Evolutionary conservation across 2,797 vertebrate species (phyloP).

Genomic region (Acanthornis magna): DNA sequence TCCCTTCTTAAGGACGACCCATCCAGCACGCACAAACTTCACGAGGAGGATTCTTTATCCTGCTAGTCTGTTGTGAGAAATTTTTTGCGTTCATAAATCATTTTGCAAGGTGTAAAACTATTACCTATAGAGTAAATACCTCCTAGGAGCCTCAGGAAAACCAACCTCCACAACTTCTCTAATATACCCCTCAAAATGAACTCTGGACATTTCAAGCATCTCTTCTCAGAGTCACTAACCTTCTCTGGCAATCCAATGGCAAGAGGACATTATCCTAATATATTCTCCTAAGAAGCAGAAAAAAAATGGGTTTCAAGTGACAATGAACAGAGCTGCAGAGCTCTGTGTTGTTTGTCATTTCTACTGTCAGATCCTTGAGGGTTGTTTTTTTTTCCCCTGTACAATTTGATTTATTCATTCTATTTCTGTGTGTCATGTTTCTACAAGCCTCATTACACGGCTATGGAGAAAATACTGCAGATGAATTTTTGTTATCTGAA

Average conservation of each 20-base stretch:
- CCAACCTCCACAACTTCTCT: neutral
- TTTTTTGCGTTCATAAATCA: neutral
- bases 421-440: slow-evolving; percentile 23
- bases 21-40: neutral
- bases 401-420: slow-evolving; percentile 44
- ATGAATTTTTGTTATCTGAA: slow-evolving; percentile 39
- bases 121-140: neutral
- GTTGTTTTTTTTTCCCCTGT: neutral
- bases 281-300: neutral
- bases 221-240: neutral
- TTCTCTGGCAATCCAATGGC: neutral
- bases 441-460: slow-evolving; percentile 45
- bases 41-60: neutral
- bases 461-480: neutral
- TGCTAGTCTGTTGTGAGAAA: neutral
- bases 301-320: neutral
- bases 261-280: neutral
- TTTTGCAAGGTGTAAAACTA: neutral
- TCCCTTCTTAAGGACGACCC: neutral
- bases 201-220: neutral
- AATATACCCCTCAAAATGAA: neutral
- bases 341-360: neutral
- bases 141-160: neutral
- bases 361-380: neutral
- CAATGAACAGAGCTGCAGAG: neutral